Percentiles rank a stretch among this genome's conserved stretches.
Conservation (phyloP, 2,797 vertebrate species). For the Cyclopterus lumpus region DNA sequence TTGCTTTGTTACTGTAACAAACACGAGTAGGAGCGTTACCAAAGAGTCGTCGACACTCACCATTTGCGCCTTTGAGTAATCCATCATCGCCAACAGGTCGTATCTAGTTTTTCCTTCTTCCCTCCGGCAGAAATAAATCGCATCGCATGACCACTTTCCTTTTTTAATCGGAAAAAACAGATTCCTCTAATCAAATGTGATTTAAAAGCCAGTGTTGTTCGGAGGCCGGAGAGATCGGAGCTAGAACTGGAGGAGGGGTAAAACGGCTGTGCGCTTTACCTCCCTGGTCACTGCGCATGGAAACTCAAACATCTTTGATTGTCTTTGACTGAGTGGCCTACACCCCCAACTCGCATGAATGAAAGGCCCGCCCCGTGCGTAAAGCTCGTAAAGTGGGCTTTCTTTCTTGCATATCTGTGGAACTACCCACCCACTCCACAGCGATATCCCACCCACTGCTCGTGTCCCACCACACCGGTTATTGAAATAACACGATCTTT, state of each 20-base stretch:
- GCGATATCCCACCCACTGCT: conserved; percentile 33
- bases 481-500: conserved; percentile 8
- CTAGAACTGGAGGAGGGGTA: conserved; percentile 70
- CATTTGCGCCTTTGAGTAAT: conserved; percentile 86
- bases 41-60: conserved; percentile 80
- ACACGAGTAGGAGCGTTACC: conserved; percentile 53
- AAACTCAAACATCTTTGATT: conserved; percentile 83
- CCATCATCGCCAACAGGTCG: conserved; percentile 81
- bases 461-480: neutral
- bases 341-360: conserved; percentile 73
- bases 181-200: conserved; percentile 35
- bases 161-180: neutral
- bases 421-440: conserved; percentile 10
- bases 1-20: conserved; percentile 76
- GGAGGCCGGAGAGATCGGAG: conserved; percentile 51
- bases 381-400: conserved; percentile 60
- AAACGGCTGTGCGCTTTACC: conserved; percentile 68
- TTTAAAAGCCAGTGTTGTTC: conserved; percentile 26
- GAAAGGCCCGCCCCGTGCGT: conserved; percentile 77
- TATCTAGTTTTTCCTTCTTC: conserved; percentile 62
- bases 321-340: conserved; percentile 65
- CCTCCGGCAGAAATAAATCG: conserved; percentile 52
- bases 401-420: conserved; percentile 24
- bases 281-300: conserved; percentile 81
- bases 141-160: conserved; percentile 63